Percentiles rank a stretch among this genome's conserved stretches.
Conservation (phyloP, 2,888 invertebrate species). For the Epinotia demarniana region DNA sequence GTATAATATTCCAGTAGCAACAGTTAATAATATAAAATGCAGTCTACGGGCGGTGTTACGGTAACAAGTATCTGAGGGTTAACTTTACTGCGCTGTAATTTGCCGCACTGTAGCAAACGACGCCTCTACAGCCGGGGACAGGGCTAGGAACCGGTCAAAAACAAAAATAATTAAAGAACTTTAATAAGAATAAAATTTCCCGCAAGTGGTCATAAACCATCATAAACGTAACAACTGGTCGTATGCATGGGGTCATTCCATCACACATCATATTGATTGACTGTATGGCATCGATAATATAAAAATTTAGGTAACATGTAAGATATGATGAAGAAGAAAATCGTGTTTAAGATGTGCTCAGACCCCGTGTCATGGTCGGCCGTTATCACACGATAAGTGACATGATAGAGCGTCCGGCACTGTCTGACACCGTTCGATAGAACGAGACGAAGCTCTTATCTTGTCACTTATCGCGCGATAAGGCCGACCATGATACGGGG, state of each 20-base stretch:
- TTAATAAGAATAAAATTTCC: not conserved
- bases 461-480: too few relatives aligned
- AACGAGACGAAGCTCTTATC: too few relatives aligned
- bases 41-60: not conserved
- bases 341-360: not conserved
- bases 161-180: not conserved
- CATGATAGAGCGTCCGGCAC: too few relatives aligned
- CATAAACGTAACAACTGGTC: not conserved
- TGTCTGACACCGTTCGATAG: too few relatives aligned
- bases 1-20: not conserved
- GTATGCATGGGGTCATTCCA: not conserved
- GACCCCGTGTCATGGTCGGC: too few relatives aligned
- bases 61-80: not conserved
- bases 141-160: slow-evolving; percentile 19
- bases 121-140: slow-evolving; percentile 10
- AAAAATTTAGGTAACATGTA: not conserved
- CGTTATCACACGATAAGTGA: too few relatives aligned
- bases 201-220: too few relatives aligned
- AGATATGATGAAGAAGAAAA: too few relatives aligned
- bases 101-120: slow-evolving; percentile 14
- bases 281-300: not conserved
- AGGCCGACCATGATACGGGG: too few relatives aligned
- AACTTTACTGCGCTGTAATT: slow-evolving; percentile 18
- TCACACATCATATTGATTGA: not conserved
- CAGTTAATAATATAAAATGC: not conserved